Conservation (phyloP, 2,113 vertebrate species). For the Pteruthius melanotis region DNA sequence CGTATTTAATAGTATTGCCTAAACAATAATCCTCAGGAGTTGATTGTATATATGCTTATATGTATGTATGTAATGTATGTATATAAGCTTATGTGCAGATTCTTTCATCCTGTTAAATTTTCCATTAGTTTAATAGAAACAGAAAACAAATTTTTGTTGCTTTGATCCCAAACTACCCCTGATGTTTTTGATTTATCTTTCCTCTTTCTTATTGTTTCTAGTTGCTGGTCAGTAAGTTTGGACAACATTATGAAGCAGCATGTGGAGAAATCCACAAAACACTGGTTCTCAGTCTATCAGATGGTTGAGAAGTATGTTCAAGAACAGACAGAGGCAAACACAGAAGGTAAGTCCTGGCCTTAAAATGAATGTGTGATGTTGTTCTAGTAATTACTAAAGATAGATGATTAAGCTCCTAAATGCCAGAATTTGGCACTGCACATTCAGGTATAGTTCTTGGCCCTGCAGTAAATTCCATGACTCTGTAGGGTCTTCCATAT, state of each 20-base stretch:
- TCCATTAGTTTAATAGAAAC: not conserved
- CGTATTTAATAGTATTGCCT: not conserved
- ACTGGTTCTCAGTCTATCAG: slow-evolving; percentile 97
- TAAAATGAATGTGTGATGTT: not conserved
- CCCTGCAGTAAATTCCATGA: not conserved
- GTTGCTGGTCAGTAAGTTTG: slow-evolving; percentile 94
- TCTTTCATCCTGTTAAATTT: not conserved
- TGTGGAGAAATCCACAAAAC: slow-evolving; percentile 84
- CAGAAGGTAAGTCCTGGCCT: slow-evolving; percentile 66
- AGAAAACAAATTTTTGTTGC: not conserved
- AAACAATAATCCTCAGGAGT: not conserved
- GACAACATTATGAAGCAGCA: slow-evolving; percentile 87
- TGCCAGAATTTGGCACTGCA: not conserved
- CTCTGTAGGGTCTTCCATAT: not conserved
- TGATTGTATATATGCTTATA: not conserved
- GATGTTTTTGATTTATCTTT: not conserved
- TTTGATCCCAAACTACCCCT: not conserved
- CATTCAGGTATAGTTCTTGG: not conserved
- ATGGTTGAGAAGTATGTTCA: slow-evolving; percentile 86
- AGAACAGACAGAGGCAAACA: slow-evolving; percentile 68
- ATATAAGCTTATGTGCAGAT: not conserved
- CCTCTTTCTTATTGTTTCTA: slow-evolving; percentile 38
- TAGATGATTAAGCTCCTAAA: not conserved
- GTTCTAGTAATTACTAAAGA: not conserved
- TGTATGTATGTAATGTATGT: not conserved